Conservation (phyloP, 1,140 invertebrate genomes). For the Pomacea maculata region DNA sequence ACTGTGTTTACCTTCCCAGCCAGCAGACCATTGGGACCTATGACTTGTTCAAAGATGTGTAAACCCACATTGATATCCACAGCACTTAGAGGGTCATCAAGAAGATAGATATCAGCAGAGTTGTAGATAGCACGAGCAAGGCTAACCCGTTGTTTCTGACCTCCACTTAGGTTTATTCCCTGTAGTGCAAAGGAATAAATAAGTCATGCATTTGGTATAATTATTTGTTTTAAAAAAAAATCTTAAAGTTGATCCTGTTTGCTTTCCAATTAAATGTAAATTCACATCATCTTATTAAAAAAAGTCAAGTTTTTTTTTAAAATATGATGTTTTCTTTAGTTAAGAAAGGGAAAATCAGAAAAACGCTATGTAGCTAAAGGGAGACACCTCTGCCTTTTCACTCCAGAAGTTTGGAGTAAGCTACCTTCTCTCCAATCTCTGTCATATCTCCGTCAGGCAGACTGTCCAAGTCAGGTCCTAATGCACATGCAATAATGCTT, state of each 20-base stretch:
- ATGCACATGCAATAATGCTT: constrained; percentile 68
- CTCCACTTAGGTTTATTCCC: constrained; percentile 24
- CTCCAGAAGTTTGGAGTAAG: too few relatives aligned
- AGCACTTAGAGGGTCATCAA: constrained; percentile 72
- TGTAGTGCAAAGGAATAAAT: constrained; percentile 82
- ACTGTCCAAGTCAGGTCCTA: constrained; percentile 77
- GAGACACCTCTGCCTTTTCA: too few relatives aligned
- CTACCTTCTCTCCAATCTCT: constrained; percentile 65
- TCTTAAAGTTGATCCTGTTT: too few relatives aligned
- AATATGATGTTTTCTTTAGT: too few relatives aligned
- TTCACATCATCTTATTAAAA: too few relatives aligned
- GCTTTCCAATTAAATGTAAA: too few relatives aligned
- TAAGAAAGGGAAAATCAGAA: too few relatives aligned
- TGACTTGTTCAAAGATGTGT: constrained; percentile 59
- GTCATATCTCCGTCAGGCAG: constrained; percentile 76
- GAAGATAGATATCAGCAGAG: constrained; percentile 74
- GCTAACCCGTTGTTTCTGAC: constrained; percentile 23
- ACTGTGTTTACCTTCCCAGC: constrained; percentile 67
- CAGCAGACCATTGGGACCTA: constrained; percentile 70
- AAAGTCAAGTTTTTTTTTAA: too few relatives aligned
- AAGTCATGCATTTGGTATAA: neutral
- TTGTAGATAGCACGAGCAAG: constrained; percentile 64
- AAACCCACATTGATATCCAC: constrained; percentile 67
- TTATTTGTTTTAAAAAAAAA: too few relatives aligned
- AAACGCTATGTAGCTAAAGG: too few relatives aligned